Evolutionary conservation across 2,797 vertebrate species (phyloP).

Genomic region (Malacoraja senta): DNA sequence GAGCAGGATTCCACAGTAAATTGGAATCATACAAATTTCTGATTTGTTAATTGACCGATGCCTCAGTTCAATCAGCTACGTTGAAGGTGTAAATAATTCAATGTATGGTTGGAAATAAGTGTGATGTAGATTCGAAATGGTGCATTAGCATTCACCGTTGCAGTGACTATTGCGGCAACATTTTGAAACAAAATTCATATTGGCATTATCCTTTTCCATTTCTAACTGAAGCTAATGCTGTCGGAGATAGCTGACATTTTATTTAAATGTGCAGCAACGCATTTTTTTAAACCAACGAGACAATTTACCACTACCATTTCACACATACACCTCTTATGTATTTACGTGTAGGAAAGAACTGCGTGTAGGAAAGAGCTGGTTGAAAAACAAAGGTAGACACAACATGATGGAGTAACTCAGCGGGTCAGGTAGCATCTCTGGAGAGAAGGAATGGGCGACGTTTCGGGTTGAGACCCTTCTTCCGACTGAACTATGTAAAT

Average conservation of each 20-base stretch:
- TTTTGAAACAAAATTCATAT: too few relatives aligned
- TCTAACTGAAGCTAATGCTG: conserved; percentile 37
- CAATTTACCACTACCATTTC: neutral
- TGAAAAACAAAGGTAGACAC: too few relatives aligned
- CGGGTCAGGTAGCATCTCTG: too few relatives aligned
- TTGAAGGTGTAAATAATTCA: conserved; percentile 98
- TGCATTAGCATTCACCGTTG: conserved; percentile 56
- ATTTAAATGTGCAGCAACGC: conserved; percentile 34
- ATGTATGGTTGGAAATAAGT: conserved; percentile 69
- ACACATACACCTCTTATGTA: neutral
- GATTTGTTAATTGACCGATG: conserved; percentile 99
- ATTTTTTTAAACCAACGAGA: neutral
- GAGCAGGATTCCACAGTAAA: conserved; percentile 89
- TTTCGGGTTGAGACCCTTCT: too few relatives aligned
- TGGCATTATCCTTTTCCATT: too few relatives aligned
- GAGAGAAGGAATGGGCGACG: too few relatives aligned
- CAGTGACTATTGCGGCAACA: too few relatives aligned
- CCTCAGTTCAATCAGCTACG: conserved; percentile 89
- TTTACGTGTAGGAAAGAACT: too few relatives aligned
- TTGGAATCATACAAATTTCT: conserved; percentile 98
- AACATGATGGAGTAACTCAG: too few relatives aligned
- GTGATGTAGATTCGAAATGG: conserved; percentile 61
- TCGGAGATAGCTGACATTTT: conserved; percentile 63
- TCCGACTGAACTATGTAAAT: neutral
- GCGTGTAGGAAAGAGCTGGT: too few relatives aligned